Evolutionary conservation across 2,797 vertebrate species (phyloP).

Genomic region (Centroberyx gerrardi): DNA sequence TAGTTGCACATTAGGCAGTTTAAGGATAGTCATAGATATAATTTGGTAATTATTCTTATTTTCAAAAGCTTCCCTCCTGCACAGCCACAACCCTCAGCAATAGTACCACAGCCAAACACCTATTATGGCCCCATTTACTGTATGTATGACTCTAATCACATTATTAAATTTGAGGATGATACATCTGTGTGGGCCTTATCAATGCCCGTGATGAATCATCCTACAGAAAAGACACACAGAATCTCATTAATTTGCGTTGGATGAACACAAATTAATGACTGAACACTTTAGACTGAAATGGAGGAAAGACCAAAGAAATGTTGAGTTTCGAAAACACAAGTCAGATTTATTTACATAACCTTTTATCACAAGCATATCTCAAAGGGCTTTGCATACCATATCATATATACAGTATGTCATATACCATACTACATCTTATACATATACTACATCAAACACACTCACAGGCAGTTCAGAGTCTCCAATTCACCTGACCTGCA

Average conservation of each 20-base stretch:
- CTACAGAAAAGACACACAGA: slow-evolving; percentile 38
- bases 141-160: slow-evolving; percentile 56
- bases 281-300: slow-evolving; percentile 16
- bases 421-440: too few relatives aligned
- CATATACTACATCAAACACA: too few relatives aligned
- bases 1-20: background rate
- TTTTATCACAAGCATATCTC: too few relatives aligned
- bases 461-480: too few relatives aligned
- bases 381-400: too few relatives aligned
- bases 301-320: slow-evolving; percentile 20
- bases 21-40: background rate
- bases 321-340: slow-evolving; percentile 3
- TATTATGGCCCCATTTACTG: slow-evolving; percentile 33
- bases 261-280: slow-evolving; percentile 54
- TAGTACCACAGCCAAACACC: slow-evolving; percentile 28
- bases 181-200: slow-evolving; percentile 63
- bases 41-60: background rate
- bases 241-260: slow-evolving; percentile 47
- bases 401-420: too few relatives aligned
- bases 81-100: slow-evolving; percentile 11
- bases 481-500: too few relatives aligned
- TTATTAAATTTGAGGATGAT: slow-evolving; percentile 62
- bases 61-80: background rate
- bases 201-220: slow-evolving; percentile 52
- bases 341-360: too few relatives aligned